Conservation (phyloP, 2,113 vertebrate genomes). For the Reinhardtius hippoglossoides region DNA sequence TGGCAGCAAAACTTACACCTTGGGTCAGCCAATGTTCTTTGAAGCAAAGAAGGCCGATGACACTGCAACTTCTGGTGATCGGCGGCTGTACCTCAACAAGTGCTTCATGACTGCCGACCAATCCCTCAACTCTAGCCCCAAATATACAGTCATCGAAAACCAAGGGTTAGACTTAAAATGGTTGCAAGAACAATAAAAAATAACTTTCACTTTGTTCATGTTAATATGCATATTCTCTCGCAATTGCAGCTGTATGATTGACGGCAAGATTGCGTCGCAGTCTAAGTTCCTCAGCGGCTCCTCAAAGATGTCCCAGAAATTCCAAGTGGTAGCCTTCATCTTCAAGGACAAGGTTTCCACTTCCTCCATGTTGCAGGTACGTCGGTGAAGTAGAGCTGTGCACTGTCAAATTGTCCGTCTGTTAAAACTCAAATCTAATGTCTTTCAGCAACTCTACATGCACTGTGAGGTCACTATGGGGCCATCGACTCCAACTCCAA, state of each 20-base stretch:
- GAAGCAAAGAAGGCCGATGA: conserved; percentile 32
- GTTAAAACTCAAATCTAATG: not conserved
- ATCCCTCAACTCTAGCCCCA: conserved; percentile 25
- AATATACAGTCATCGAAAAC: conserved; percentile 68
- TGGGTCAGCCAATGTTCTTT: conserved; percentile 75
- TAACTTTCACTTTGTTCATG: fast-evolving
- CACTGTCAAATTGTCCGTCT: not conserved
- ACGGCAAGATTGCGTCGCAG: conserved; percentile 37
- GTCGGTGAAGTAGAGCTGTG: not conserved
- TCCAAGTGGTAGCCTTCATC: conserved; percentile 65
- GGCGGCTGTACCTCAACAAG: conserved; percentile 67
- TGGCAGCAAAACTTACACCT: conserved; percentile 1
- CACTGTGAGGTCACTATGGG: conserved; percentile 74
- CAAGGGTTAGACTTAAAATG: conserved; percentile 62
- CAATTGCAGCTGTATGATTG: conserved; percentile 76
- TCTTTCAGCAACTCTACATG: conserved; percentile 71
- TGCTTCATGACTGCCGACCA: conserved; percentile 67
- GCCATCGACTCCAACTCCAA: conserved; percentile 22
- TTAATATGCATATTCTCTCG: not conserved
- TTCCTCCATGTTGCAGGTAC: conserved; percentile 43
- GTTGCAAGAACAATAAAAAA: not conserved
- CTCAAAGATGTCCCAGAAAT: conserved; percentile 41
- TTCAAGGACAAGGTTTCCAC: conserved; percentile 33
- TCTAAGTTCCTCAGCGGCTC: conserved; percentile 59
- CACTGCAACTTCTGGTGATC: fast-evolving